These are phyloP conservation scores for Arion vulgaris DNA, from an alignment of 1,140 invertebrate genomes.

Conservation along the genomic window DNA sequence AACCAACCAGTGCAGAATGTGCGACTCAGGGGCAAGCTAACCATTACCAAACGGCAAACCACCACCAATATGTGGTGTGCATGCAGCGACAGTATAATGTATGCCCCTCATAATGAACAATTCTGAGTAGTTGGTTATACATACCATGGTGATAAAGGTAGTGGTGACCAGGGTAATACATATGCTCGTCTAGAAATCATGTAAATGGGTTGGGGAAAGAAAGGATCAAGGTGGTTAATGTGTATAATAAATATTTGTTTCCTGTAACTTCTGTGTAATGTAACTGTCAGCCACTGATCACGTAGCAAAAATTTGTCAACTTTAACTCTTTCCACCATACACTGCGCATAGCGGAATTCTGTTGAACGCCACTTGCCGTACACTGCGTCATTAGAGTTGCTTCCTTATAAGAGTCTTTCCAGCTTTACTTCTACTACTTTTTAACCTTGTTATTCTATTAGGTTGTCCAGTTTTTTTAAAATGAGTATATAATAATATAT, in stretches of 20 bases:
- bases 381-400: too few relatives aligned
- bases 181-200: slow-evolving; percentile 30
- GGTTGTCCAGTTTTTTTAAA: too few relatives aligned
- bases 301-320: too few relatives aligned
- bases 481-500: too few relatives aligned
- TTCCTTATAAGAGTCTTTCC: too few relatives aligned
- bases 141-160: slow-evolving; percentile 27
- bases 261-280: background rate
- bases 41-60: background rate
- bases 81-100: background rate
- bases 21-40: background rate
- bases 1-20: background rate
- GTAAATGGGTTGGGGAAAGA: background rate
- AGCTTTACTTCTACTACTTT: too few relatives aligned
- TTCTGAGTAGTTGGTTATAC: background rate
- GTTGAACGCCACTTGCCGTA: too few relatives aligned
- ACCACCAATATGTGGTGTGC: background rate
- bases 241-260: background rate
- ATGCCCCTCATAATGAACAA: background rate
- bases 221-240: background rate
- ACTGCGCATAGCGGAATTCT: too few relatives aligned
- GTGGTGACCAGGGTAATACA: slow-evolving; percentile 34
- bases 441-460: too few relatives aligned
- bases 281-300: too few relatives aligned
- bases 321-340: too few relatives aligned